Base-by-base conservation (phyloP, 1,140 invertebrate genomes). In the Dendroctonus valens region DNA sequence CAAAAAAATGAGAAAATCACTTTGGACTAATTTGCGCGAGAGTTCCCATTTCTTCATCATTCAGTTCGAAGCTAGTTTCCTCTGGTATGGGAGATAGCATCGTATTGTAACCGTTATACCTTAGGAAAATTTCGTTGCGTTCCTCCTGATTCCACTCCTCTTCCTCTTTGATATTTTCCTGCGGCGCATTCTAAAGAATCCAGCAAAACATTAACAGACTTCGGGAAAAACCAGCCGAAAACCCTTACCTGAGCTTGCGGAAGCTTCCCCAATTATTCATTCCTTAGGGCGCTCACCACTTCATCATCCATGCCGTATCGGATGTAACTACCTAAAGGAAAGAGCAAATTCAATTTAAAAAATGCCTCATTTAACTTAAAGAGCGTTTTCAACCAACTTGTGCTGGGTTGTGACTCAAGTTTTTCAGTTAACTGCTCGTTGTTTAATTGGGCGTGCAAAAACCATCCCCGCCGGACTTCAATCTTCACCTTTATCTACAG, bases 221-320 rank as follows among this genome's bases (percentile, higher is more conserved):
- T 46, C 8, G 44, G 12, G 8, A 46, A 12, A 11, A 46, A 46
- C 26, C 26, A 26, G 26, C 1, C 8, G 44, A 46, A 46, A 11
- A 69, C 8, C 4, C 5, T 38, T 65, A 86, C 86, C 73, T 88
- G 86, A 6, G 86, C 87, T 68, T 85, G 80, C 44, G 88, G 87
- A 63, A 91, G 78, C 77, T 90, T 91, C 53, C 87, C 82, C 70
- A 84, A 81, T 49, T 90, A 76, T 76, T 90, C 88, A 71, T 87
- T 89, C 68, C 88, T 77, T 61, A 90, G 82, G 2, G 87, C 87
- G 12, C 85, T 81, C 65, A 89, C 86, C 72, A 87, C 86, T 70
- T 88, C 88, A 69, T 89, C 87, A 72, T 90, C 86, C 58, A 89
- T 80, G 37, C 80, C 80, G 65, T 86, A 85, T 3, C 82, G 83